Percentiles rank a stretch among this genome's conserved stretches.
phyloP scores from a whole-genome alignment of 2,113 vertebrate species.

The Clinocottus analis region DNA sequence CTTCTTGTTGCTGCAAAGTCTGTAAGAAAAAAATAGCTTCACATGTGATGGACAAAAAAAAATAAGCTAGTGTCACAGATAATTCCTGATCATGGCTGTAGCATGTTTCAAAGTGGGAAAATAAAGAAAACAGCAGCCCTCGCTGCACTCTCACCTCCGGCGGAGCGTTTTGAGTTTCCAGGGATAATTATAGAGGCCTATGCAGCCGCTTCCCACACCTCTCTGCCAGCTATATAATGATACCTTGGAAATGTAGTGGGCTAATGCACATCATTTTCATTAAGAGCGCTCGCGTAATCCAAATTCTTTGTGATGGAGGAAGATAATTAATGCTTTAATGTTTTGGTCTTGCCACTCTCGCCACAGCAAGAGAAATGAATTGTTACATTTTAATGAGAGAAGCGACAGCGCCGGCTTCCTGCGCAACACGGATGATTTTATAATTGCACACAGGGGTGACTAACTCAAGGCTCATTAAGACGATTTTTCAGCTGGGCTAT shows the following conservation, averaged over 20 bases:
- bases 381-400: slow-evolving; percentile 98
- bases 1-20: neutral
- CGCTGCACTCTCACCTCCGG: slow-evolving; percentile 66
- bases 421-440: slow-evolving; percentile 89
- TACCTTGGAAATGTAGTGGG: slow-evolving; percentile 83
- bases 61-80: slow-evolving; percentile 35
- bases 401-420: slow-evolving; percentile 90
- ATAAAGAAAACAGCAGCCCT: slow-evolving; percentile 65
- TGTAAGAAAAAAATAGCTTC: neutral
- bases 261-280: slow-evolving; percentile 91
- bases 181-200: slow-evolving; percentile 93
- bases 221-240: slow-evolving; percentile 93
- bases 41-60: neutral
- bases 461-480: slow-evolving; percentile 79
- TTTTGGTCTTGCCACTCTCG: slow-evolving; percentile 90
- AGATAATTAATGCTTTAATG: slow-evolving; percentile 98
- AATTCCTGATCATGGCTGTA: slow-evolving; percentile 58
- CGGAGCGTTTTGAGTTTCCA: slow-evolving; percentile 60
- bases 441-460: slow-evolving; percentile 87
- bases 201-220: slow-evolving; percentile 93
- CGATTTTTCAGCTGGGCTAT: slow-evolving; percentile 73
- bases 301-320: slow-evolving; percentile 94
- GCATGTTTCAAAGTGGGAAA: slow-evolving; percentile 60
- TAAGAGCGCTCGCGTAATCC: slow-evolving; percentile 93
- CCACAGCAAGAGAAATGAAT: slow-evolving; percentile 91